Evolutionary conservation across 2,113 vertebrate species (phyloP).

Genomic region (Haliaeetus leucogaster): DNA sequence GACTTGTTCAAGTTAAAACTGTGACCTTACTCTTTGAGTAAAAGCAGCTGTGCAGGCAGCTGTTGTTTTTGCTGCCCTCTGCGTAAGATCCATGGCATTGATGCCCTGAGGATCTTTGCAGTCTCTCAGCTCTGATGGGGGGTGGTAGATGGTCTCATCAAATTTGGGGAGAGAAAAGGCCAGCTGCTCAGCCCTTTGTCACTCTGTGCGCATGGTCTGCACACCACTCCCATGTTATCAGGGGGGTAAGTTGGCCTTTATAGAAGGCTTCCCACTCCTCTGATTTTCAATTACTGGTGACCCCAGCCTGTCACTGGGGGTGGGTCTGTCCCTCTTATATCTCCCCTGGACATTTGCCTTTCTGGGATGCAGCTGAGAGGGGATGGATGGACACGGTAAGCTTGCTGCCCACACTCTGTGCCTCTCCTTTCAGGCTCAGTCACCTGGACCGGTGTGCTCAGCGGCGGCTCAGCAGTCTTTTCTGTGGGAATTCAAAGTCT

Average conservation of each 20-base stretch:
- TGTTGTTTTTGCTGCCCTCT: background rate
- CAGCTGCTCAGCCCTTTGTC: background rate
- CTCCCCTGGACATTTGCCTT: background rate
- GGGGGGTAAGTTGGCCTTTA: background rate
- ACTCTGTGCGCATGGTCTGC: background rate
- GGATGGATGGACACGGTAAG: background rate
- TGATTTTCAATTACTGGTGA: background rate
- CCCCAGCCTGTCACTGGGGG: background rate
- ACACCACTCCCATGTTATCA: background rate
- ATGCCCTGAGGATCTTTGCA: background rate
- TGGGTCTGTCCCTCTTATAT: background rate
- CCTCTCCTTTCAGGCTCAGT: conserved; percentile 23
- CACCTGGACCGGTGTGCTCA: background rate
- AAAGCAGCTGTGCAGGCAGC: background rate
- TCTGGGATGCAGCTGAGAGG: background rate
- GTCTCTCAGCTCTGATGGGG: background rate
- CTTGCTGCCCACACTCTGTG: background rate
- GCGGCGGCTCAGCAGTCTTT: background rate
- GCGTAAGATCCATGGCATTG: background rate
- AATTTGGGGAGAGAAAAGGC: background rate
- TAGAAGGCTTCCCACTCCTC: background rate
- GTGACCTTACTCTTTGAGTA: background rate
- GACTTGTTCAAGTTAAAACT: background rate
- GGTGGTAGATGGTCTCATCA: background rate
- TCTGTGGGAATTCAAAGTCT: conserved; percentile 22